Percentiles rank a stretch among this genome's conserved stretches.
Conservation (phyloP, 2,888 invertebrate species). For the Heteromyza rotundicornis region DNA sequence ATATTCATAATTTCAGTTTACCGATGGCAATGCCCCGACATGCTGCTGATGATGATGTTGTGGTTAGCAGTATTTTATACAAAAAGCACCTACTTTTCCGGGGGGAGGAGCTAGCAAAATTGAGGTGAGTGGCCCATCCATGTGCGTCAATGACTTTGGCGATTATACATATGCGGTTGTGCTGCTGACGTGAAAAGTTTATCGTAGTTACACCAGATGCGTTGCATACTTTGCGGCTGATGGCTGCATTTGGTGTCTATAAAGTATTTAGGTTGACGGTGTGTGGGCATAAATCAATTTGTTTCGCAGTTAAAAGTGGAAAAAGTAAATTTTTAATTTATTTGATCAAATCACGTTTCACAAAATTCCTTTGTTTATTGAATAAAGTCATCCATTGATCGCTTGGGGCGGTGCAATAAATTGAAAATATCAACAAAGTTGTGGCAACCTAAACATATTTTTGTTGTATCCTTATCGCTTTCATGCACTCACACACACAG, state of each 20-base stretch:
- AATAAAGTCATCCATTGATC: no score
- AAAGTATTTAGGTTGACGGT: no score
- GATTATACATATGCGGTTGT: background rate
- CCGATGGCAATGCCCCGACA: background rate
- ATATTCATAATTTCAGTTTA: background rate
- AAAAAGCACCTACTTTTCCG: background rate
- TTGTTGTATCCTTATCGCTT: no score
- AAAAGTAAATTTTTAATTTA: no score
- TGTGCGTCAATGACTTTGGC: background rate
- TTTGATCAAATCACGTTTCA: no score
- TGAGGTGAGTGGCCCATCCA: background rate
- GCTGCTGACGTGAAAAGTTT: conserved; percentile 2
- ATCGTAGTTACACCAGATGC: background rate
- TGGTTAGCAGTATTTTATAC: background rate
- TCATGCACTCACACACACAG: background rate
- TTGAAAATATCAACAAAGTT: background rate
- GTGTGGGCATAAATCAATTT: no score
- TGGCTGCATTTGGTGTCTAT: no score
- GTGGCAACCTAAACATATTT: background rate
- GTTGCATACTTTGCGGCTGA: background rate
- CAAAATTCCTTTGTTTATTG: no score
- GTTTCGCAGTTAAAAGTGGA: no score
- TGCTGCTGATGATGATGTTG: background rate
- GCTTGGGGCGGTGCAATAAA: no score
- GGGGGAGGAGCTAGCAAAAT: background rate